Percentiles rank a stretch among this genome's conserved stretches.
phyloP scores from a whole-genome alignment of 2,797 vertebrate species.

The Clarias pachynema region DNA sequence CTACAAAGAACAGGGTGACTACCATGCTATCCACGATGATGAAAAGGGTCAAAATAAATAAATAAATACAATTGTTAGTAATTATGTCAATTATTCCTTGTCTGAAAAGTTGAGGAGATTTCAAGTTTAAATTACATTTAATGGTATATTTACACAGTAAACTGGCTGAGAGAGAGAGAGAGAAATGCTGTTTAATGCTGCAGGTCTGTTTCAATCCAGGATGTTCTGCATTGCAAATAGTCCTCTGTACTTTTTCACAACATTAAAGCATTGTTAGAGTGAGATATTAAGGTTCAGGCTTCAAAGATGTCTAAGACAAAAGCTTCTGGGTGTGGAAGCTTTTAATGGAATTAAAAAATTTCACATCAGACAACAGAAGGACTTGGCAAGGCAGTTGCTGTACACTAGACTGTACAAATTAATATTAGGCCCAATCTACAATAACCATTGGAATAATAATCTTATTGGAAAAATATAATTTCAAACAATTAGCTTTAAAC shows the following conservation, averaged over 20 bases:
- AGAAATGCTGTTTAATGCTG: conserved; percentile 31
- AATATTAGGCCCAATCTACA: background rate
- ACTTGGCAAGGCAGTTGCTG: background rate
- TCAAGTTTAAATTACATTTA: background rate
- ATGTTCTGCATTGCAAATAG: conserved; percentile 58
- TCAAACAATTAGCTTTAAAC: background rate
- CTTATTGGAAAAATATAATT: background rate
- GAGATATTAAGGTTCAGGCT: conserved; percentile 56
- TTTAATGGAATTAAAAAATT: conserved; percentile 30
- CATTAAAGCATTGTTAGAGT: conserved; percentile 38
- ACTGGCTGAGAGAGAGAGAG: background rate
- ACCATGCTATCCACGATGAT: background rate
- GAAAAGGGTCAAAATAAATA: background rate
- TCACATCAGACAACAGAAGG: background rate
- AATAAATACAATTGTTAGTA: background rate
- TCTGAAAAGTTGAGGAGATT: background rate
- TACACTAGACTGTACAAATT: background rate
- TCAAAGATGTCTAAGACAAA: conserved; percentile 59
- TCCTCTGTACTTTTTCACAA: conserved; percentile 56
- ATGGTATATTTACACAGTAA: background rate
- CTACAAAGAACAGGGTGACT: conserved; percentile 36
- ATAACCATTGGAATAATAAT: background rate
- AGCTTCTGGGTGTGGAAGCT: conserved; percentile 36
- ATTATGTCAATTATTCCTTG: background rate
- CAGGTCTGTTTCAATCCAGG: conserved; percentile 3